Evolutionary conservation across 1,140 invertebrate species (phyloP).

Genomic region (Lasioglossum baleicum): DNA sequence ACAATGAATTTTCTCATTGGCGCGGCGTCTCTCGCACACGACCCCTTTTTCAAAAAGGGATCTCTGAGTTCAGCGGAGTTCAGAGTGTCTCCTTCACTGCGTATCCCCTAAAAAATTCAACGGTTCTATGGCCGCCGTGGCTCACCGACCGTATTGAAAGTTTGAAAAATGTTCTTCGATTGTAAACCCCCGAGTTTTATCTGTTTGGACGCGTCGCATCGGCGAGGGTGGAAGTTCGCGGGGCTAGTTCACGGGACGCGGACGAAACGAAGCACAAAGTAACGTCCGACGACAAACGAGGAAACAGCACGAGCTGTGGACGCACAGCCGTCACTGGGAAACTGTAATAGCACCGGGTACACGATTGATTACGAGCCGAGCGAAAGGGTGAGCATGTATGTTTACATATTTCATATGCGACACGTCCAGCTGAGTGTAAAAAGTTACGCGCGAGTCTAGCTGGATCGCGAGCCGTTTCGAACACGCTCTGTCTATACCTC

Average conservation of each 20-base stretch:
- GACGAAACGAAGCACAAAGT: not conserved
- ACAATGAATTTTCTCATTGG: too few species aligned
- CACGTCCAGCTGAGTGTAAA: constrained; percentile 59
- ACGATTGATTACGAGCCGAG: constrained; percentile 34
- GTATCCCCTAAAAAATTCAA: constrained; percentile 23
- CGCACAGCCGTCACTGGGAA: not conserved
- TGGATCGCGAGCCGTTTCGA: constrained; percentile 9
- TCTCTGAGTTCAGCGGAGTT: not conserved
- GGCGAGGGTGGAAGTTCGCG: not conserved
- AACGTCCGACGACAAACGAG: constrained; percentile 19
- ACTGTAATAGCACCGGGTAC: constrained; percentile 44
- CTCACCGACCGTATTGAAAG: not conserved
- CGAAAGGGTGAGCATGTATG: constrained; percentile 59
- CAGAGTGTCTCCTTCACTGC: not conserved
- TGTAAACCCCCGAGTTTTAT: not conserved
- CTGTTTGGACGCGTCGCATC: too few species aligned
- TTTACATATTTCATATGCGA: constrained; percentile 69
- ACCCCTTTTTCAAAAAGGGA: not conserved
- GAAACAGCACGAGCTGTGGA: not conserved
- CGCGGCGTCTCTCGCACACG: too few species aligned
- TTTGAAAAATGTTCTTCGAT: constrained; percentile 11
- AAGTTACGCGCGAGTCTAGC: constrained; percentile 14
- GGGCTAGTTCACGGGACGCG: too few species aligned
- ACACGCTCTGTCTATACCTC: not conserved
- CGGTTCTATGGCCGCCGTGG: not conserved